Percentiles rank a stretch among this genome's conserved stretches.
Conservation (phyloP, 2,113 vertebrate genomes). For the Marcusenius ussheri region DNA sequence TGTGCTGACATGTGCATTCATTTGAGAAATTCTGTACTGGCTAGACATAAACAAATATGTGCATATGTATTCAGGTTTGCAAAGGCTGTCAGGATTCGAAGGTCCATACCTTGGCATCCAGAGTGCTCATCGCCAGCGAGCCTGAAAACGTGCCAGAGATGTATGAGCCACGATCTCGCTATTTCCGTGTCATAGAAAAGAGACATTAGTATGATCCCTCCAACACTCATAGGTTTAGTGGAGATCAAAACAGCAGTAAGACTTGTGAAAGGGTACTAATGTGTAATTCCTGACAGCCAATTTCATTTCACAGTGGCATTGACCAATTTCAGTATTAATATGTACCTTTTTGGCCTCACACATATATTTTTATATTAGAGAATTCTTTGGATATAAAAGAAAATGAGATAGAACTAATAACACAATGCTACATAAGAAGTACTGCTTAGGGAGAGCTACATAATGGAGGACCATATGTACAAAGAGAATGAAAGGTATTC, state of each 20-base stretch:
- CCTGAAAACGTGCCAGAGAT: neutral
- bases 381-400: neutral
- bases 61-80: neutral
- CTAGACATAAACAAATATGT: neutral
- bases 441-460: neutral
- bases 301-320: neutral
- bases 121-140: neutral
- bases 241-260: neutral
- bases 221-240: neutral
- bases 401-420: neutral
- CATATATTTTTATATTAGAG: neutral
- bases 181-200: neutral
- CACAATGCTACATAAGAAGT: neutral
- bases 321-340: neutral
- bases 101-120: neutral
- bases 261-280: neutral
- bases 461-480: neutral
- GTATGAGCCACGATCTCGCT: neutral
- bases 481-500: neutral
- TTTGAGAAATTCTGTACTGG: neutral
- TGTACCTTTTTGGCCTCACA: neutral
- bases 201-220: neutral
- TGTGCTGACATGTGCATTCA: neutral
- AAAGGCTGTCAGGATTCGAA: neutral
- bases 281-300: neutral